A percentile compares a stretch with the other conserved stretches of the same genome.
Evolutionary conservation across 2,797 vertebrate species (phyloP).

Genomic region (Spheniscus humboldti): DNA sequence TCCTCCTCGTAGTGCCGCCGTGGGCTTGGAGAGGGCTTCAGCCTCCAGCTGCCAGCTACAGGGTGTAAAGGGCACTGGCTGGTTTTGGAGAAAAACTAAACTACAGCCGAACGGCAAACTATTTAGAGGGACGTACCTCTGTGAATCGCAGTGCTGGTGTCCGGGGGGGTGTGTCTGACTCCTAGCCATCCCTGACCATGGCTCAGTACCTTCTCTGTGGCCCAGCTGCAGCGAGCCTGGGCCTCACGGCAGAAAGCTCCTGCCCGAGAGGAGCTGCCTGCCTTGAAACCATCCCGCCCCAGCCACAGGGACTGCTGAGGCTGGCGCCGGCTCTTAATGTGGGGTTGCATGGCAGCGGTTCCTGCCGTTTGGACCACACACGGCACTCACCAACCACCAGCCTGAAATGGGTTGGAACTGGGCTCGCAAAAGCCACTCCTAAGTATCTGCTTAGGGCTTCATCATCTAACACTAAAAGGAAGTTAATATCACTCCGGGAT

Average conservation of each 20-base stretch:
- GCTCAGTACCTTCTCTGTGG: neutral
- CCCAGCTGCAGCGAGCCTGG: neutral
- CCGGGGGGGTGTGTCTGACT: neutral
- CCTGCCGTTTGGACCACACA: neutral
- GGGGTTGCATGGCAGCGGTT: neutral
- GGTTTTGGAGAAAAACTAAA: neutral
- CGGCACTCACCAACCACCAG: neutral
- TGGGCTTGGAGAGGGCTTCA: neutral
- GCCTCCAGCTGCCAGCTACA: neutral
- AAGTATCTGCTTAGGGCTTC: neutral
- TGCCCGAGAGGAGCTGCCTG: neutral
- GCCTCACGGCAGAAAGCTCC: neutral
- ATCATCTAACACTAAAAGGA: neutral
- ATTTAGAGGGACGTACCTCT: neutral
- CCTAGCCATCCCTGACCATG: neutral
- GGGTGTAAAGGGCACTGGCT: neutral
- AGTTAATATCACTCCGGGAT: neutral
- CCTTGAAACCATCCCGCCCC: neutral
- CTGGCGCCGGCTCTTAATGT: accelerated
- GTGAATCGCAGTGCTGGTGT: neutral
- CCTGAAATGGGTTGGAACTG: neutral
- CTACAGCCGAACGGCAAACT: neutral
- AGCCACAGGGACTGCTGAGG: neutral
- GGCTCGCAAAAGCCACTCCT: neutral
- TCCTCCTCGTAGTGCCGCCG: neutral